These are phyloP conservation scores for Eriosoma lanigerum DNA, from an alignment of 1,140 invertebrate species.

Conservation along the genomic window DNA sequence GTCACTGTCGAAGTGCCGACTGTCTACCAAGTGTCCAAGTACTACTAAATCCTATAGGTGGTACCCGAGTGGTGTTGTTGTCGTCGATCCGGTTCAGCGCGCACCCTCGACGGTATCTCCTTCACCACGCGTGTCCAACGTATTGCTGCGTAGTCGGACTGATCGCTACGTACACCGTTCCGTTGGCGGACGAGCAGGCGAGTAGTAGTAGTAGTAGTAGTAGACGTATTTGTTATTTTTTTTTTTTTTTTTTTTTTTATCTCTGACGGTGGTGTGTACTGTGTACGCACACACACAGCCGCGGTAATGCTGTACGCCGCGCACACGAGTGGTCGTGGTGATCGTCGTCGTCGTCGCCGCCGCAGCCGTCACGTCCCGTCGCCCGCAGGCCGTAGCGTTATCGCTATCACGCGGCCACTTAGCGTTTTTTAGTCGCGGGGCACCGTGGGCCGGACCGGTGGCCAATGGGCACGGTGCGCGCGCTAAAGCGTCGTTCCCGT, in stretches of 20 bases:
- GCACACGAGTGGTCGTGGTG: too few relatives aligned
- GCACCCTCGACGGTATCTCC: too few relatives aligned
- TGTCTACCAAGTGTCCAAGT: too few relatives aligned
- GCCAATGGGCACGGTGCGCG: conserved; percentile 16
- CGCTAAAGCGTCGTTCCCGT: neutral
- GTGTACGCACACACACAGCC: neutral
- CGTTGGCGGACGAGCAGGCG: neutral
- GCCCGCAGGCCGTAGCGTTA: neutral
- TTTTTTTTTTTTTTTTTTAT: too few relatives aligned
- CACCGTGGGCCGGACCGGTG: neutral
- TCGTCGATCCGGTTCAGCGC: neutral
- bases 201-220: neutral
- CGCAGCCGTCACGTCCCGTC: neutral
- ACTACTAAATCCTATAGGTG: too few relatives aligned
- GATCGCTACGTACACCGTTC: neutral
- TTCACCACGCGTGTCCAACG: too few relatives aligned
- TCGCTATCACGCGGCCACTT: conserved; percentile 1
- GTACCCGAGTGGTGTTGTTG: neutral
- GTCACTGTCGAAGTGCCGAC: too few relatives aligned
- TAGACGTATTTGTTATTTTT: too few relatives aligned
- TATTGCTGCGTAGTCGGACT: neutral
- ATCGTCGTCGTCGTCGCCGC: neutral
- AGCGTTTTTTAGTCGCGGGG: neutral
- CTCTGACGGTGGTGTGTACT: neutral
- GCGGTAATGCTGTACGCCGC: neutral